Evolutionary conservation across 2,888 invertebrate genomes (phyloP), one percentile per base, ranked within the genome.

Genomic region (Brachycybe producta): DNA sequence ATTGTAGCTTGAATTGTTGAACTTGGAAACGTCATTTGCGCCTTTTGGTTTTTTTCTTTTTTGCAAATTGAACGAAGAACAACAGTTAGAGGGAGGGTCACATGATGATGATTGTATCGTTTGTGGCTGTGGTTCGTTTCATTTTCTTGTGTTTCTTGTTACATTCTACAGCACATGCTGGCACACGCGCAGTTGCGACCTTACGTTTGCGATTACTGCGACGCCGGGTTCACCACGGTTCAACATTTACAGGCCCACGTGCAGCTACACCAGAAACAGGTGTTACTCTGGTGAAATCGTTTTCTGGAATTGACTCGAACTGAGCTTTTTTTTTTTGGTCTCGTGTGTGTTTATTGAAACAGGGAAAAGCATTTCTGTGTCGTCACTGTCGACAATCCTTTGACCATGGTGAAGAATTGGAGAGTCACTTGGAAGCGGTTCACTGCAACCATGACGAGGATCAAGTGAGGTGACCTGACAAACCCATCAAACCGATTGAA

Each of bases 181-280:
- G 61, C 61, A 8, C 69, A 70, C 59, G 64, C 69, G 35, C 65
- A 68, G 54, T 61, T 66, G 24, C 65, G 73, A 19, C 69, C 71
- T 3, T 68, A 69, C 58, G 68, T 73, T 8, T 73, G 73, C 59
- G 63, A 67, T 52, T 63, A 64, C 52, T 72, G 72, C 61, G 72
- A 72, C 59, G 72, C 71, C 43, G 72, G 71, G 8, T 72, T 72
- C 59, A 70, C 70, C 15, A 69, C 67, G 32, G 62, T 62, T 4
- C 64, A 65, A 55, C 64, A 66, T 2, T 61, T 71, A 13, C 61
- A 63, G 50, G 61, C 62, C 38, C 70, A 71, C 57, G 61, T 68
- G 23, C 60, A 60, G 41, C 64, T 67, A 2, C 70, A 71, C 57
- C 57, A 58, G 36, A 51, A 53, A n/a, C n/a, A n/a, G n/a, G n/a